Base-by-base conservation (phyloP, 2,113 vertebrate genomes). In the Oncorhynchus kisutch region DNA sequence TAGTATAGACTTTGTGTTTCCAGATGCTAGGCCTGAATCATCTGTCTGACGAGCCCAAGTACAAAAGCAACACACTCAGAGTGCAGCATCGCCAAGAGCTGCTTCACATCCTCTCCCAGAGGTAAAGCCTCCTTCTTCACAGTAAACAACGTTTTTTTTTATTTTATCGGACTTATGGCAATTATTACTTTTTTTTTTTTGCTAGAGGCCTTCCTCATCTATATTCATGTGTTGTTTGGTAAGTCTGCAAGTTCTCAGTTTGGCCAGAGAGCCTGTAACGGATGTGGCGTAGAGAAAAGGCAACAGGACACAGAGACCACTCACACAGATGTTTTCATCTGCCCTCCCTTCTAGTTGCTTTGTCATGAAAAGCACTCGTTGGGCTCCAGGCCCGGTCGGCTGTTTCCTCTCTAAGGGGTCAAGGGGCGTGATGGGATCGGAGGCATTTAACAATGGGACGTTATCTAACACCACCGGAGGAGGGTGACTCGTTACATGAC, bases 31-130 rank as follows among this genome's bases (percentile, higher is more conserved):
- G 92, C 78, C 89, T 98, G 85, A 84, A 69, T 75, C 86, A 94
- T 78, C 81, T 99, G 80, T 87, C 90, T 73, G 81, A 91, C 48
- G 91, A 96, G 74, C 82, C 91, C 7, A 93, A 91, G 70, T 99
- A 95, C 86, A 95, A 91, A 91, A 97, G 88, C 78, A 99, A 99
- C 87, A 84, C 86, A 14, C 93, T 96, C 78, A 91, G 97, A 81
- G 98, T 99, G 60, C 88, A 95, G 73, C 94, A 98, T 87, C 94
- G 97, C 75, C 90, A 89, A 82, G 88, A 94, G 27, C 95, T 99
- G 81, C 88, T 94, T 84, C 85, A 87, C 68, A 86, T 88, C 48
- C 83, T 99, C n/a, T 94, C 95, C 64, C 68, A 88, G 64, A 91
- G 95, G 97, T 98, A 93, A 86, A 14, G 65, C 24, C 25, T 67